Percentiles rank a stretch among this genome's conserved stretches.
Evolutionary conservation across 2,113 vertebrate genomes (phyloP).

Genomic region (Aptenodytes patagonicus): DNA sequence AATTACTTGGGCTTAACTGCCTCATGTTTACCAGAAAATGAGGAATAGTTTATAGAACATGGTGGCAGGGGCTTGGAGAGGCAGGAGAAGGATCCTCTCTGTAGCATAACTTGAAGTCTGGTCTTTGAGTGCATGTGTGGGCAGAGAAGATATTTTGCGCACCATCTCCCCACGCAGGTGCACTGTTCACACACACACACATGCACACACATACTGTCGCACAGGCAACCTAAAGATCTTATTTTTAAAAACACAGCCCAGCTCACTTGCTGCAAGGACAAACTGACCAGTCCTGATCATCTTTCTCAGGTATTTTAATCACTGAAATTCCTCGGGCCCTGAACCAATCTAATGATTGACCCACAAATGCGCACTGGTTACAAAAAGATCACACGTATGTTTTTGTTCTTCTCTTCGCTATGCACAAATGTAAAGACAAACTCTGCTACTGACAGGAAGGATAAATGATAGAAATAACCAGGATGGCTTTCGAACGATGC

Average conservation of each 20-base stretch:
- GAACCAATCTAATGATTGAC: neutral
- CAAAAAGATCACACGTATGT: neutral
- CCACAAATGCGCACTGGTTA: neutral
- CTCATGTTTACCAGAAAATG: slow-evolving; percentile 24
- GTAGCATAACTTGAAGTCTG: neutral
- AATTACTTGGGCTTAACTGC: slow-evolving; percentile 29
- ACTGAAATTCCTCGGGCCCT: neutral
- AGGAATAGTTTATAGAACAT: neutral
- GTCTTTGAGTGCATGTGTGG: neutral
- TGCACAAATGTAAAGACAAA: neutral
- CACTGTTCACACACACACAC: neutral
- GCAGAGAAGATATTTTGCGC: neutral
- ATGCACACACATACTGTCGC: neutral
- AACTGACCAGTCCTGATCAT: neutral
- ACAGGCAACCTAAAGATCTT: neutral
- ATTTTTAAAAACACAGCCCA: neutral
- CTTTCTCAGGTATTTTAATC: neutral
- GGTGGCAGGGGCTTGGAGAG: neutral
- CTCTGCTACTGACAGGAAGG: neutral
- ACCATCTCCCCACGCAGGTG: neutral
- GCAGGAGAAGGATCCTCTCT: neutral
- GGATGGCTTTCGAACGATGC: neutral
- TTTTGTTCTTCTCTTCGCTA: neutral
- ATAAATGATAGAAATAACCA: neutral
- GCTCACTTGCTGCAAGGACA: neutral